Evolutionary conservation across 1,140 invertebrate species (phyloP), one percentile per base, ranked within the genome.

Genomic region (Colletes latitarsis): DNA sequence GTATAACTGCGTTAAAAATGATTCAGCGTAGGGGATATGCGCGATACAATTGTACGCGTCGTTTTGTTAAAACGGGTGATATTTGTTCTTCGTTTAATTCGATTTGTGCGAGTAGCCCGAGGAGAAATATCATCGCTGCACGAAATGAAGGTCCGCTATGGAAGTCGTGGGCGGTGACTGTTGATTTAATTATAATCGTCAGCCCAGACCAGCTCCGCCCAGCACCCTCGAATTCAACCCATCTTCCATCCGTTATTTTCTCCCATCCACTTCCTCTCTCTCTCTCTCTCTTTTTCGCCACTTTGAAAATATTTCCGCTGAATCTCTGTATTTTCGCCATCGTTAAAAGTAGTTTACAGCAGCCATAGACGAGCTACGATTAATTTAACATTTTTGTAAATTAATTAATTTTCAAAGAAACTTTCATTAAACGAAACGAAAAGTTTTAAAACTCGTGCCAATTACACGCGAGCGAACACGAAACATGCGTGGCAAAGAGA

Each of bases 121-220:
- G 53, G 43, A 57, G 53, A 69, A 69, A 68, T 58, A 68, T 77
- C 55, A 70, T 70, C 66, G 55, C n/a, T 30, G 62, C 10, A 55
- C 57, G 67, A 62, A 52, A 60, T 12, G 43, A 73, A 67, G 76
- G 39, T 67, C 55, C 67, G 86, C 57, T 86, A 87, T 88, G 76
- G 86, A 88, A 90, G 85, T 78, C 83, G 89, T 88, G 90, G 91
- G 91, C 91, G 91, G 90, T 90, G 90, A 92, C 90, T 90, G 91
- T 92, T 92, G 91, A 92, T 92, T 92, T 90, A 92, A 92, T 92
- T 92, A 91, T 91, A 89, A 92, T 91, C 90, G 90, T 90, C 89
- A 89, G 85, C 83, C 85, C 86, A 86, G 43, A 88, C 87, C 88
- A 89, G 89, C 89, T 91, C 91, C 91, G 90, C 91, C 91, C 89